Percentiles rank a stretch among this genome's conserved stretches.
Evolutionary conservation across 2,797 vertebrate genomes (phyloP).

Genomic region (Darevskia mixta): DNA sequence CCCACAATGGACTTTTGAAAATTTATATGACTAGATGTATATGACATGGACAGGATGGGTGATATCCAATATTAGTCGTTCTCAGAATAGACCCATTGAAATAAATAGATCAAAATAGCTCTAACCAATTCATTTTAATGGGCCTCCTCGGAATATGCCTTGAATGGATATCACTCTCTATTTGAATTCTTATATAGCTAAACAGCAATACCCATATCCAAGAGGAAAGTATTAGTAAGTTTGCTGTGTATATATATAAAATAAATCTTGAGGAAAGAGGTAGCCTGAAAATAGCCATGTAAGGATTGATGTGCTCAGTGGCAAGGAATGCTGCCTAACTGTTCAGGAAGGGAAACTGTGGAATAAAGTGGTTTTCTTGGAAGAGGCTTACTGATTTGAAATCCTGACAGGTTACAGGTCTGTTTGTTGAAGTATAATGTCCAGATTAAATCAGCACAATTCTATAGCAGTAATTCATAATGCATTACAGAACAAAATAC

Average conservation of each 20-base stretch:
- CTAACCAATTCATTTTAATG: no score
- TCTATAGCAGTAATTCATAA: background rate
- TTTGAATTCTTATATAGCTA: background rate
- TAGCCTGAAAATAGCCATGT: background rate
- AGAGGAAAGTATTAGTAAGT: background rate
- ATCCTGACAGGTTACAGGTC: no score
- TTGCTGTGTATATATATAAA: background rate
- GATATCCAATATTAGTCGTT: background rate
- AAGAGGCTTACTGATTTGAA: no score
- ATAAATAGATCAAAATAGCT: no score
- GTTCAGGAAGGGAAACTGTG: no score
- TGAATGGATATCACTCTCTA: no score
- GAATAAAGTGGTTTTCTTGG: no score
- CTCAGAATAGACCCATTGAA: background rate
- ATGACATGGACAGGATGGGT: background rate
- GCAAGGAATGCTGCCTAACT: no score
- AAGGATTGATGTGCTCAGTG: background rate
- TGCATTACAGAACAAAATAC: background rate
- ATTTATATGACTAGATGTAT: background rate
- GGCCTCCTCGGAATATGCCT: no score
- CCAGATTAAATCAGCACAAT: background rate
- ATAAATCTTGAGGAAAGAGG: background rate
- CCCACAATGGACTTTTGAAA: background rate
- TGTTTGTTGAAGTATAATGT: background rate
- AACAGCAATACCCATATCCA: background rate